phyloP scores from a whole-genome alignment of 2,113 vertebrate species.

The Notothenia rossii region DNA sequence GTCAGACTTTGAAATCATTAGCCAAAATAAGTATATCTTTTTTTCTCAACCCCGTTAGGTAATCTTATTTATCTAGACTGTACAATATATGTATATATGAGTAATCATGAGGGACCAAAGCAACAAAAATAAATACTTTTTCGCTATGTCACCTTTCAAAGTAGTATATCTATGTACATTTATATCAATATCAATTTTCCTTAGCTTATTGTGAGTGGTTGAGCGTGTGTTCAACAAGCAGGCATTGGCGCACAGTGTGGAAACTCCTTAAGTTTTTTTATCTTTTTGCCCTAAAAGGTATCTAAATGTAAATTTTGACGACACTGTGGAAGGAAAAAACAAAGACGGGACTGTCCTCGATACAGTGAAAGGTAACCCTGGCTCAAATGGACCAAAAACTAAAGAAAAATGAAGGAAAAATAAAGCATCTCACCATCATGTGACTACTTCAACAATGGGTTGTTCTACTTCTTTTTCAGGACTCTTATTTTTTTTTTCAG shows the following conservation, averaged over 20 bases:
- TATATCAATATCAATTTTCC: slow-evolving; percentile 75
- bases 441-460: slow-evolving; percentile 73
- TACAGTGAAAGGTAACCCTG: slow-evolving; percentile 71
- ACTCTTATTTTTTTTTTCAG: slow-evolving; percentile 57
- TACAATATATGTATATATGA: slow-evolving; percentile 85
- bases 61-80: slow-evolving; percentile 78
- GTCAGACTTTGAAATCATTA: slow-evolving; percentile 82
- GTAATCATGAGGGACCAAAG: slow-evolving; percentile 87
- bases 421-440: slow-evolving; percentile 66
- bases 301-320: slow-evolving; percentile 60
- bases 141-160: slow-evolving; percentile 86
- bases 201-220: slow-evolving; percentile 87
- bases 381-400: slow-evolving; percentile 55
- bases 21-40: slow-evolving; percentile 85
- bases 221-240: slow-evolving; percentile 88
- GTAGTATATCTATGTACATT: slow-evolving; percentile 90
- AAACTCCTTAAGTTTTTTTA: slow-evolving; percentile 30
- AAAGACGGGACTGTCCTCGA: slow-evolving; percentile 29
- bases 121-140: slow-evolving; percentile 93
- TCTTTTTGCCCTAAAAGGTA: slow-evolving; percentile 57
- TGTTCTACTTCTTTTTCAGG: slow-evolving; percentile 64
- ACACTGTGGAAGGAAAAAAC: slow-evolving; percentile 55
- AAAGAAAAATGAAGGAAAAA: slow-evolving; percentile 45
- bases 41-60: slow-evolving; percentile 79
- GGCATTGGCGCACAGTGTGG: slow-evolving; percentile 79